Percentiles rank a stretch among this genome's conserved stretches.
phyloP scores from a whole-genome alignment of 2,888 invertebrate genomes.

The Patella pellucida region DNA sequence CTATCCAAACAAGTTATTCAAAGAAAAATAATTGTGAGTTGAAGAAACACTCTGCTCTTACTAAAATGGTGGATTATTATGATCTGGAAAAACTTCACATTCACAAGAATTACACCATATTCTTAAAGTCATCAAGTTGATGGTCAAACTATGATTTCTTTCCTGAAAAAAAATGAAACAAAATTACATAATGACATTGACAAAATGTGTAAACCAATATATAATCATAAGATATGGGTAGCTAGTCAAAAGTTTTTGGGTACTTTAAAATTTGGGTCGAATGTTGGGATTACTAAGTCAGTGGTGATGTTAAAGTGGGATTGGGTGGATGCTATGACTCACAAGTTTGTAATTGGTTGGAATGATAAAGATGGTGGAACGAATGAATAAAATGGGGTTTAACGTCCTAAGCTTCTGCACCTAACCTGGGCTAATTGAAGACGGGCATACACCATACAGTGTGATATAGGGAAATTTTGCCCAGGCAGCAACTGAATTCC shows the following conservation, averaged over 20 bases:
- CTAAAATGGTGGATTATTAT: constrained; percentile 70
- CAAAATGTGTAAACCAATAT: not conserved
- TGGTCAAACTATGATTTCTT: constrained; percentile 73
- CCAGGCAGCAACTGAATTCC: too few species aligned
- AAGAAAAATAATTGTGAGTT: not conserved
- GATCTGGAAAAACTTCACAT: constrained; percentile 80
- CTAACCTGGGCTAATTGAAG: too few species aligned
- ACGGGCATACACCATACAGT: too few species aligned
- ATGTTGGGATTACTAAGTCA: too few species aligned
- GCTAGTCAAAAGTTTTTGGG: not conserved
- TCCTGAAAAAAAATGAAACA: constrained; percentile 42
- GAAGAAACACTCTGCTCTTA: constrained; percentile 40
- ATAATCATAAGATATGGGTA: not conserved
- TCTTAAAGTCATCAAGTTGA: constrained; percentile 86
- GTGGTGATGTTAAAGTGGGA: too few species aligned
- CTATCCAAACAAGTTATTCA: too few species aligned
- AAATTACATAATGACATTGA: not conserved
- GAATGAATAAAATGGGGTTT: too few species aligned
- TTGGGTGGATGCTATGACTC: too few species aligned
- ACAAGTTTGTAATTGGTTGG: too few species aligned
- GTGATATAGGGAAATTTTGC: too few species aligned
- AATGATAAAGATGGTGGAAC: too few species aligned
- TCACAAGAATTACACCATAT: constrained; percentile 93
- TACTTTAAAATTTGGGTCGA: not conserved
- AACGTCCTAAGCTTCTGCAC: too few species aligned